A percentile compares a stretch with the other conserved stretches of the same genome.
These are phyloP conservation scores for Cryptocephalus moraei DNA, from an alignment of 2,888 invertebrate genomes.

Conservation along the genomic window DNA sequence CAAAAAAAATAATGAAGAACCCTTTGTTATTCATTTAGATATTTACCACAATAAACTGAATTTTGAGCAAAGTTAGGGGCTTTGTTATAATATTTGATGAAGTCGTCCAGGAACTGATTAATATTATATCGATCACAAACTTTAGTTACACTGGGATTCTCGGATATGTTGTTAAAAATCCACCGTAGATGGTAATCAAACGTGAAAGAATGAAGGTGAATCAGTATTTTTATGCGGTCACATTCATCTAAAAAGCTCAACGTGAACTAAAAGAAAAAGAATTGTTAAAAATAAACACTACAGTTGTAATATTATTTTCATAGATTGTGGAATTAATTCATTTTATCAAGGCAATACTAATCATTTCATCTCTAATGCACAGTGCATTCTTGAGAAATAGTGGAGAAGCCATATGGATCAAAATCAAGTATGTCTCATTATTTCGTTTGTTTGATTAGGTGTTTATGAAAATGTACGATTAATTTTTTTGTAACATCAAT, in stretches of 20 bases:
- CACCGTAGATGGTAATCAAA: conserved; percentile 66
- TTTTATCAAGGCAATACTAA: too few relatives aligned
- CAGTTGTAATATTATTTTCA: too few relatives aligned
- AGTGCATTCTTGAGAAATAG: too few relatives aligned
- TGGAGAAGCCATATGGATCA: too few relatives aligned
- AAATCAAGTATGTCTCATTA: too few relatives aligned
- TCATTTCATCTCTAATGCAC: too few relatives aligned
- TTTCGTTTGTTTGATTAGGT: too few relatives aligned
- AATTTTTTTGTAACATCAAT: too few relatives aligned
- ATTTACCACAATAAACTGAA: conserved; percentile 54
- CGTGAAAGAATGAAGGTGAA: conserved; percentile 68
- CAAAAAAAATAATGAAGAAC: conserved; percentile 1
- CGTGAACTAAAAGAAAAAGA: conserved; percentile 40
- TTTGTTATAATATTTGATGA: conserved; percentile 65
- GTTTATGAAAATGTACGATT: too few relatives aligned
- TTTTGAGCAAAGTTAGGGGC: conserved; percentile 68
- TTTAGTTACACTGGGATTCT: conserved; percentile 42
- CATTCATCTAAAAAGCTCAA: conserved; percentile 55
- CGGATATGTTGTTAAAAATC: conserved; percentile 54
- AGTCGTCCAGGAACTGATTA: conserved; percentile 63
- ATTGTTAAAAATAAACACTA: background rate
- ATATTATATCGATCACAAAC: conserved; percentile 54
- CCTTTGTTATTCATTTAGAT: background rate
- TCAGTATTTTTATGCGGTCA: conserved; percentile 58
- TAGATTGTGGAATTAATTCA: too few relatives aligned